A percentile compares a stretch with the other conserved stretches of the same genome.
phyloP scores from a whole-genome alignment of 2,888 invertebrate genomes.

The Calephelis perditalis region DNA sequence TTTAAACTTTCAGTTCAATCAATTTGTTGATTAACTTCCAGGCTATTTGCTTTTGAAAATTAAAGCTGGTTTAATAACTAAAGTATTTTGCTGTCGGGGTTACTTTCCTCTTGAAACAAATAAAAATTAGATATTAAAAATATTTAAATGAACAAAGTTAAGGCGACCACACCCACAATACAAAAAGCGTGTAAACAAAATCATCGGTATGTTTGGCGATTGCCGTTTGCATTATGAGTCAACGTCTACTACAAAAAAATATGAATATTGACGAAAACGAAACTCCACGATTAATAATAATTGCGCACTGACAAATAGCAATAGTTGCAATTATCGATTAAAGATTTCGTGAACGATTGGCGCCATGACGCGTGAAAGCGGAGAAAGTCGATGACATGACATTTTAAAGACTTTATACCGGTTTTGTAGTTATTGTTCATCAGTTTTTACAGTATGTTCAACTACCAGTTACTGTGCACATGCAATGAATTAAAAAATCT shows the following conservation, averaged over 20 bases:
- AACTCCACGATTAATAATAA: constrained; percentile 4
- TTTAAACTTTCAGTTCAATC: too few relatives aligned
- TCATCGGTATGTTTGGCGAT: background rate
- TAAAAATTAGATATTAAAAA: constrained; percentile 11
- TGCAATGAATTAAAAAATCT: background rate
- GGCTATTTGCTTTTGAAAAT: too few relatives aligned
- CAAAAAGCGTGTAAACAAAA: constrained; percentile 2
- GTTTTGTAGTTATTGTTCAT: constrained; percentile 35
- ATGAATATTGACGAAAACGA: constrained; percentile 3
- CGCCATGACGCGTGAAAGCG: constrained; percentile 59
- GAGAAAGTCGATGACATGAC: constrained; percentile 61
- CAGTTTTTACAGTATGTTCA: constrained; percentile 1
- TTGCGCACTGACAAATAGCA: constrained; percentile 16
- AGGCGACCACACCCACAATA: constrained; percentile 8
- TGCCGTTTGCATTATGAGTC: background rate
- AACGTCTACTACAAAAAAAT: background rate
- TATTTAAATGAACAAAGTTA: background rate
- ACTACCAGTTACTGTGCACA: background rate
- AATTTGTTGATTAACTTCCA: too few relatives aligned
- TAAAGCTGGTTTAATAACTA: too few relatives aligned
- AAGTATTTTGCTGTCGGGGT: too few relatives aligned
- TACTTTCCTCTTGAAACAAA: too few relatives aligned
- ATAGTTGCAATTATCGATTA: constrained; percentile 39
- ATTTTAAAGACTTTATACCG: constrained; percentile 44
- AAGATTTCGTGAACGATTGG: constrained; percentile 53